Percentiles rank a stretch among this genome's conserved stretches.
Conservation (phyloP, 35 echinoderm and acorn worm genomes). For the Apostichopus californicus region DNA sequence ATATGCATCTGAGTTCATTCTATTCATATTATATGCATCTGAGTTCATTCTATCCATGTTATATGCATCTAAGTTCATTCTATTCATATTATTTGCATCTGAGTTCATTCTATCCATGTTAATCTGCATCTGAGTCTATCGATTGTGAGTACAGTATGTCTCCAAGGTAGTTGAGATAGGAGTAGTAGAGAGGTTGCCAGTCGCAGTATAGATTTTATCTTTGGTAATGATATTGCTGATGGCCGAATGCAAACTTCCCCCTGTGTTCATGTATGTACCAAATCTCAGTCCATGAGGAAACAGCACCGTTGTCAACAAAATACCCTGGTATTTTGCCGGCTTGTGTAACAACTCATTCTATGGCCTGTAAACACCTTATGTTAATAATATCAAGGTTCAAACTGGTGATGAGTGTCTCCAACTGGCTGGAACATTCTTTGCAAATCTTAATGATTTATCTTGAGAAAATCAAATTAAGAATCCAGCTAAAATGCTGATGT, state of each 20-base stretch:
- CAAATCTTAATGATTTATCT: background rate
- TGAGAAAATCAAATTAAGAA: background rate
- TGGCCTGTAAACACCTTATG: background rate
- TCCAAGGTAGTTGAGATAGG: no score
- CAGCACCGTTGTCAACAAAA: background rate
- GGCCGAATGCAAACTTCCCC: background rate
- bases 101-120: no score
- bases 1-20: no score
- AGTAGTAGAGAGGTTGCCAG: background rate
- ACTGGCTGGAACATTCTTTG: background rate
- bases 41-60: no score
- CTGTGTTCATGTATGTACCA: background rate
- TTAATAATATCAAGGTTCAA: background rate
- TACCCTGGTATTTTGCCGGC: background rate
- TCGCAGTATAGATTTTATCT: background rate
- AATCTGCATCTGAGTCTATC: no score
- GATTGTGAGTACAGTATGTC: no score
- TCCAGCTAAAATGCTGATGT: background rate
- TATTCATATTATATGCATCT: no score
- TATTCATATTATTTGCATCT: no score
- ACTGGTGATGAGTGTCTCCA: background rate
- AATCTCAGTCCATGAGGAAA: background rate
- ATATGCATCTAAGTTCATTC: no score
- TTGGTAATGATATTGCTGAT: slow-evolving; percentile 33
- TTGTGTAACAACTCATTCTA: background rate